Conservation (phyloP, 1,140 invertebrate genomes). For the Diprion similis region DNA sequence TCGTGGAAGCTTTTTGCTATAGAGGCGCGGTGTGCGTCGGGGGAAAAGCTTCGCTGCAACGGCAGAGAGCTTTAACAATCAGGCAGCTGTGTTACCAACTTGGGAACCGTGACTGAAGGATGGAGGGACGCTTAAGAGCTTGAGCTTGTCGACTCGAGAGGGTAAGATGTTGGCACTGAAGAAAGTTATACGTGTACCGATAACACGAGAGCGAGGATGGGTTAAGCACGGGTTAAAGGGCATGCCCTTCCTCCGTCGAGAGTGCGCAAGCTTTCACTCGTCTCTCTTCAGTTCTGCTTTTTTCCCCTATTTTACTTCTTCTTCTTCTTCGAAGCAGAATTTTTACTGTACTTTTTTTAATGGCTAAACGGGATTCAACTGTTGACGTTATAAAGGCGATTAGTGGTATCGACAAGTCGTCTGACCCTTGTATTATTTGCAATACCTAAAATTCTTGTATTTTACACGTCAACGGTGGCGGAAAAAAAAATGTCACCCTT, state of each 20-base stretch:
- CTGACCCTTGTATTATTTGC: too few species aligned
- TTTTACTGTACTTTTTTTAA: too few species aligned
- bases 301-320: background rate
- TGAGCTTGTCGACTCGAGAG: slow-evolving; percentile 6
- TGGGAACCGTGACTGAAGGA: background rate
- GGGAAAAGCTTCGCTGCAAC: background rate
- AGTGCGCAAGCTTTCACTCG: slow-evolving; percentile 21
- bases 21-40: too few species aligned
- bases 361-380: too few species aligned
- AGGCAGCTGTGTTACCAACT: slow-evolving; percentile 7
- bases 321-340: background rate
- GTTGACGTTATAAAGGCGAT: too few species aligned
- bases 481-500: too few species aligned
- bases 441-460: too few species aligned
- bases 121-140: background rate
- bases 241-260: slow-evolving; percentile 28
- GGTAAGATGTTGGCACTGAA: slow-evolving; percentile 35
- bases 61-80: background rate
- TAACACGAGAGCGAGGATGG: slow-evolving; percentile 19
- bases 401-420: too few species aligned
- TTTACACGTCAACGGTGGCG: too few species aligned
- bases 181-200: slow-evolving; percentile 23
- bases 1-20: too few species aligned
- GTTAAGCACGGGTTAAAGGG: slow-evolving; percentile 41
- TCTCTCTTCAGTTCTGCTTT: slow-evolving; percentile 14